Evolutionary conservation across 2,113 vertebrate species (phyloP).

Genomic region (Sinosuthora webbiana): DNA sequence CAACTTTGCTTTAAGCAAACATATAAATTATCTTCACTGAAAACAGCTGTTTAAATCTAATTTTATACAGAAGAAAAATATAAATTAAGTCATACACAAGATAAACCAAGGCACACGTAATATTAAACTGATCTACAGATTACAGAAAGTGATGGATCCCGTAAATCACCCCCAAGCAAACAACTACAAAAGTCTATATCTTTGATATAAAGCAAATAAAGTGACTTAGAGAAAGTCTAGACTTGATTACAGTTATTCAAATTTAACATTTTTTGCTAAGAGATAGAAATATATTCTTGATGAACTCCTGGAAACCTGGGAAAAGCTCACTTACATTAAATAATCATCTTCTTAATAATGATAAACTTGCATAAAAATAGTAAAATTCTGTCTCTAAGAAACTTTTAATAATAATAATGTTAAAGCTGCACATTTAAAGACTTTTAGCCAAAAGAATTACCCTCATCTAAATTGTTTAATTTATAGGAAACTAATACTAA

Average conservation of each 20-base stretch:
- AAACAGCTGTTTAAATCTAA: not conserved
- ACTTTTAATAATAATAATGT: not conserved
- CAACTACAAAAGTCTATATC: not conserved
- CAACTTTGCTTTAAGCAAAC: conserved; percentile 21
- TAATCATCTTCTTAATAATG: not conserved
- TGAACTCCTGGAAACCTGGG: not conserved
- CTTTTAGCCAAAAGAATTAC: not conserved
- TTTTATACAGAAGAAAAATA: not conserved
- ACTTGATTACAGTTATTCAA: not conserved
- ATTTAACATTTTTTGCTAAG: not conserved
- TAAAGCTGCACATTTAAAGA: not conserved
- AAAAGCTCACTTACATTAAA: not conserved
- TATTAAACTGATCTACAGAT: not conserved
- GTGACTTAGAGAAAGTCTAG: not conserved
- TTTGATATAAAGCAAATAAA: not conserved
- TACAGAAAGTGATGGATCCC: not conserved
- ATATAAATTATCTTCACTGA: not conserved
- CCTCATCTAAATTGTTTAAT: not conserved
- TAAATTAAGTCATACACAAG: not conserved
- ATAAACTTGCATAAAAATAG: not conserved
- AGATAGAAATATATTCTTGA: not conserved
- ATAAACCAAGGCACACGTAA: not conserved
- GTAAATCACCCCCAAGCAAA: not conserved
- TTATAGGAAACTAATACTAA: conserved; percentile 5
- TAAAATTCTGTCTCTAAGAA: not conserved